Percentiles rank a stretch among this genome's conserved stretches.
These are phyloP conservation scores for Lepus townsendii DNA, from an alignment of 2,797 vertebrate genomes.

Conservation along the genomic window DNA sequence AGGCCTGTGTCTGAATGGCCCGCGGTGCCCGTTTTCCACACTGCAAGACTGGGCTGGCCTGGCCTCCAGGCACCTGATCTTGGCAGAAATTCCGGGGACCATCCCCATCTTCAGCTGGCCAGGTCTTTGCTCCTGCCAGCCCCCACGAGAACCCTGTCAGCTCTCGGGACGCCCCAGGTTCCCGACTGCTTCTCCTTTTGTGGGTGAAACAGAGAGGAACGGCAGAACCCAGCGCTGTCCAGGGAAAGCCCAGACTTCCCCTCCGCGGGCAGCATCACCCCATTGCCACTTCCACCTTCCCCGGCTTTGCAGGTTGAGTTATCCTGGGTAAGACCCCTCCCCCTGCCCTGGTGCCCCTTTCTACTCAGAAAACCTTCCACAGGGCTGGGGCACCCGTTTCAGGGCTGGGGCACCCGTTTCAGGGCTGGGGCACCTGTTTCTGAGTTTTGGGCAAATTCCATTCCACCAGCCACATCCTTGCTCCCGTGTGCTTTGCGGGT, in stretches of 20 bases:
- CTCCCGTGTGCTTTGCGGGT: background rate
- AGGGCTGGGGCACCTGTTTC: background rate
- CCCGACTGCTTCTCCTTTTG: background rate
- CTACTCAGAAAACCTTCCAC: background rate
- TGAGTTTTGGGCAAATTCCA: background rate
- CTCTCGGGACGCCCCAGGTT: background rate
- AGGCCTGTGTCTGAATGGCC: background rate
- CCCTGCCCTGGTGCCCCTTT: background rate
- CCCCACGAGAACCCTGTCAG: background rate
- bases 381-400: background rate
- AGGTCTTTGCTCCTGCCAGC: background rate
- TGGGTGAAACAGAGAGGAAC: background rate
- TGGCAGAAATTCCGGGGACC: background rate
- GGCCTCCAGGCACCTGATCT: background rate
- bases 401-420: too few species aligned
- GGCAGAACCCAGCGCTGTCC: background rate
- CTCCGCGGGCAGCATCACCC: background rate
- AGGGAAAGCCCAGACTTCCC: background rate
- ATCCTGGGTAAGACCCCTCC: background rate
- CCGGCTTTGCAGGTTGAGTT: background rate
- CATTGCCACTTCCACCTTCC: background rate
- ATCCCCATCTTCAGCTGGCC: rapidly evolving
- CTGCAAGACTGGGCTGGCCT: background rate
- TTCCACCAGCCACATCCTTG: rapidly evolving
- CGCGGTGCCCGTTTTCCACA: background rate